These are phyloP conservation scores for Nothoprocta perdicaria DNA, from an alignment of 2,113 vertebrate genomes.

Conservation along the genomic window DNA sequence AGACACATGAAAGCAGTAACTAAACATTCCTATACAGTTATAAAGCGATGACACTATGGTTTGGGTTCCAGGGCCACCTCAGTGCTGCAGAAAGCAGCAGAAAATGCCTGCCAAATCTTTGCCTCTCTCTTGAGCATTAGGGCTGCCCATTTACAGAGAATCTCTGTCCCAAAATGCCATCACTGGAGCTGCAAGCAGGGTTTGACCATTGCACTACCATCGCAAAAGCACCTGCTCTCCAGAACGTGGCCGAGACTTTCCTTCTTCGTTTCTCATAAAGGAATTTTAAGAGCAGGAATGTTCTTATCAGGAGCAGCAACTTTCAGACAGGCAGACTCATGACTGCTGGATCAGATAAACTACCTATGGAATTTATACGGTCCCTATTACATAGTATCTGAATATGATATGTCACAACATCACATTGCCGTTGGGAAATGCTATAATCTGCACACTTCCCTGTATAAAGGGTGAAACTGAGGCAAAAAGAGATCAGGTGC, in stretches of 20 bases:
- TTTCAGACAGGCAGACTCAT: slow-evolving; percentile 54
- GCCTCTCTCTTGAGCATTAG: not conserved
- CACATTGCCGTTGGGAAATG: not conserved
- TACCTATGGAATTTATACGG: slow-evolving; percentile 61
- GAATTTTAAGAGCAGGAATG: slow-evolving; percentile 50
- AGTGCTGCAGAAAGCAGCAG: not conserved
- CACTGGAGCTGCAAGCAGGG: not conserved
- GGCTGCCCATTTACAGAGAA: rapidly evolving
- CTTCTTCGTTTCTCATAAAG: not conserved
- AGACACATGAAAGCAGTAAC: not conserved
- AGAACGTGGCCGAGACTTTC: slow-evolving; percentile 34
- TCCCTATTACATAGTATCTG: not conserved
- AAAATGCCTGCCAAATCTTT: not conserved
- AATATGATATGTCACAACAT: slow-evolving; percentile 43
- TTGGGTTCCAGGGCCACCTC: not conserved
- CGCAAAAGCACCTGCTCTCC: slow-evolving; percentile 43
- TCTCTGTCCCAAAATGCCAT: not conserved
- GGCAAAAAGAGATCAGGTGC: not conserved
- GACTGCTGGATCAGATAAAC: slow-evolving; percentile 62
- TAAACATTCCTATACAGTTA: not conserved
- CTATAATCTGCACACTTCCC: not conserved
- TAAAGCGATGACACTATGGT: rapidly evolving
- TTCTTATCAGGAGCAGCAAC: slow-evolving; percentile 39
- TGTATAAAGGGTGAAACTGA: not conserved
- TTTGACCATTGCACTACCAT: not conserved